A percentile compares a stretch with the other conserved stretches of the same genome.
Conservation (phyloP, 2,888 invertebrate genomes). For the Microctonus aethiopoides region DNA sequence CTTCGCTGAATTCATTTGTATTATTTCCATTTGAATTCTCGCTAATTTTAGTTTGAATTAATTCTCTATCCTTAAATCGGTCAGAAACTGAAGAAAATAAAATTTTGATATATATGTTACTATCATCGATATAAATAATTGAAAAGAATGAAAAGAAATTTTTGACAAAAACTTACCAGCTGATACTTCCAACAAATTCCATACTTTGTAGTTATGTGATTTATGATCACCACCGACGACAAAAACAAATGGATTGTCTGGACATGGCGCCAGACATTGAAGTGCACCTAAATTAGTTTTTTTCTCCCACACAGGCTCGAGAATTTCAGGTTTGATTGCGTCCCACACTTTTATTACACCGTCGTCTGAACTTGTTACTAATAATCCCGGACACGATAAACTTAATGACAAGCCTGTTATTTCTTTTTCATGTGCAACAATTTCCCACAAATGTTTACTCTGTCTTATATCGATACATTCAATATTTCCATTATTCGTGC, state of each 20-base stretch:
- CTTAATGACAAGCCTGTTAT: constrained; percentile 85
- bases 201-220: constrained; percentile 77
- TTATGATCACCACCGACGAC: constrained; percentile 89
- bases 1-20: constrained; percentile 31
- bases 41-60: neutral
- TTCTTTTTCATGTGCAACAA: constrained; percentile 85
- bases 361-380: constrained; percentile 84
- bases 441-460: constrained; percentile 73
- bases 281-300: constrained; percentile 67
- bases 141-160: no score
- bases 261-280: constrained; percentile 80
- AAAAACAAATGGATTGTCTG: constrained; percentile 84
- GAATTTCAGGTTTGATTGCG: constrained; percentile 53
- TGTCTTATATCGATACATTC: constrained; percentile 70
- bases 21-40: neutral
- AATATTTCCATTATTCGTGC: constrained; percentile 71
- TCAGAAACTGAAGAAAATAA: constrained; percentile 48
- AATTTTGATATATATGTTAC: constrained; percentile 17
- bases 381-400: constrained; percentile 76
- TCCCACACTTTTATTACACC: constrained; percentile 91
- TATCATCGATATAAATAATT: no score
- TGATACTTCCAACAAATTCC: constrained; percentile 73
- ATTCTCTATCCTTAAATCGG: constrained; percentile 46
- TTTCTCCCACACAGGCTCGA: constrained; percentile 54
- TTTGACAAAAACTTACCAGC: constrained; percentile 67